Base-by-base conservation (phyloP, 2,113 vertebrate species). In the Microcebus tavaratra region DNA sequence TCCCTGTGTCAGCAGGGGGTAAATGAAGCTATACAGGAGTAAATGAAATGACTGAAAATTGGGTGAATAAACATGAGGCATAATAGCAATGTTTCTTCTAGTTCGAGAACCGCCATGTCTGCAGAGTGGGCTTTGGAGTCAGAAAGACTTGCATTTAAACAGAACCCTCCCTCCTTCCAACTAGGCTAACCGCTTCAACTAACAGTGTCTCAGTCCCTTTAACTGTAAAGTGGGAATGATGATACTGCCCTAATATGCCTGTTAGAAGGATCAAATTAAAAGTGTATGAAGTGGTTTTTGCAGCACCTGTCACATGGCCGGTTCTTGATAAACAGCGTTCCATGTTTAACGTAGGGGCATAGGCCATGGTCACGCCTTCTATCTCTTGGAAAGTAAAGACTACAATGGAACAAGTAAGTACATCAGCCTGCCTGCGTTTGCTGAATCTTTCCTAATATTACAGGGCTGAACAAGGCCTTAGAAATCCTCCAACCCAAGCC, bases 301-400 rank as follows among this genome's bases (percentile, higher is more conserved):
- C 4, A 27, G 27, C 2, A 1, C 29, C n/a, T 10, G 21, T n/a
- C 11, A 76, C 27, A 0, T 14, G 23, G 72, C 11, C 27, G 70
- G 27, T 3, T 34, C 53, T 82, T 0, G 2, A 20, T 13, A 11
- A 2, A 2, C 17, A 27, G 14, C 6, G 21, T 1, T 31, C 25
- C 10, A 1, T 0, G 12, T 13, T 81, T 21, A 15, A 8, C 45
- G 1, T 27, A 12, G 31, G 78, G 48, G 18, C 1, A 15, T 29
- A 29, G n/a, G n/a, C 20, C 8, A 0, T 0, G 2, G 78, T 34
- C 3, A 3, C 4, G 12, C 15, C 48, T 18, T 11, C 27, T 25
- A 12, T 36, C 34, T 86, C 25, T 75, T 5, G 2, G 29, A 68
- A 79, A 68, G 7, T 3, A 23, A 87, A 72, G 68, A 42, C 61